Conservation (phyloP, 2,113 vertebrate genomes). For the Garra rufa region DNA sequence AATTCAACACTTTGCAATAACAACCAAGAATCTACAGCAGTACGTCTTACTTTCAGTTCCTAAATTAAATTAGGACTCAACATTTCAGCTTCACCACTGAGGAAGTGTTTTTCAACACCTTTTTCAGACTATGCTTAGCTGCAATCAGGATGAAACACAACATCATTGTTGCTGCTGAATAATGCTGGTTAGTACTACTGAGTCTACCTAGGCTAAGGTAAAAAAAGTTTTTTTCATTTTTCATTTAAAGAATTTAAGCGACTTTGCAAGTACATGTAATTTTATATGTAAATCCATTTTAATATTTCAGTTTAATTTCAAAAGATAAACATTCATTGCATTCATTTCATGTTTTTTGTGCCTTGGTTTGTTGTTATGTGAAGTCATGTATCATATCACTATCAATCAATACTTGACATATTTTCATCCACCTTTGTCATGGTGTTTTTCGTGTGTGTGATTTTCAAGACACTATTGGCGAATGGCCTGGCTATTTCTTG, state of each 20-base stretch:
- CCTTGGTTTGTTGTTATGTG: no score
- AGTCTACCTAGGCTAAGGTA: background rate
- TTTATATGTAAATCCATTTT: background rate
- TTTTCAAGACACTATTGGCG: background rate
- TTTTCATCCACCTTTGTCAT: background rate
- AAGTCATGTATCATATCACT: background rate
- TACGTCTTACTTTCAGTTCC: background rate
- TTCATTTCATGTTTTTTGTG: no score
- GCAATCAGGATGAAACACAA: background rate
- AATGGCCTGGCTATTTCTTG: conserved; percentile 13
- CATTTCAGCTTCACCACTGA: background rate
- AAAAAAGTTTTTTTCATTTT: no score
- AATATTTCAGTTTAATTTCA: background rate
- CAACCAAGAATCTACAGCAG: background rate
- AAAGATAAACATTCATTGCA: no score
- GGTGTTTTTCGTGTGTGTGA: background rate
- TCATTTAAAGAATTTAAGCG: no score
- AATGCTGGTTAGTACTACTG: background rate
- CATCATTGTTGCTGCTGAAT: background rate
- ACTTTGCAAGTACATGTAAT: background rate
- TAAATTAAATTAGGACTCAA: background rate
- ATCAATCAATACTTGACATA: background rate
- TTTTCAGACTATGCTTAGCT: no score
- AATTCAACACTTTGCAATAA: background rate
- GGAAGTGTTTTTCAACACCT: background rate